These are phyloP conservation scores for Drosophila pseudoobscura DNA, from an alignment of 1,140 invertebrate species.

Conservation along the genomic window DNA sequence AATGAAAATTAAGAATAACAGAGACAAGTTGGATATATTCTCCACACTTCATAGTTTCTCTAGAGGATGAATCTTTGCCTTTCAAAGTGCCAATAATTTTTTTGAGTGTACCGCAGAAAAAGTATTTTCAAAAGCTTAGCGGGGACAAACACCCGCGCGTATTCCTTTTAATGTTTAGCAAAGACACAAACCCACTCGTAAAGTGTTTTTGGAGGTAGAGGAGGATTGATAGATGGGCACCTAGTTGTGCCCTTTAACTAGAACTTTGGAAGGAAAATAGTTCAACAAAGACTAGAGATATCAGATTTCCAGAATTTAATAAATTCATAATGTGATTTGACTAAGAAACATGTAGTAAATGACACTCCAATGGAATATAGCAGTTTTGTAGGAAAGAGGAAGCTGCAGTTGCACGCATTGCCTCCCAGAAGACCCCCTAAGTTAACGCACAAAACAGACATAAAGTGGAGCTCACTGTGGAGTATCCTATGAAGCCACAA, in stretches of 20 bases:
- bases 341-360: background rate
- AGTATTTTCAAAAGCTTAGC: conserved; percentile 38
- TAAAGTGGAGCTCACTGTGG: background rate
- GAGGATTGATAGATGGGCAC: too few relatives aligned
- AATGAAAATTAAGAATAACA: too few relatives aligned
- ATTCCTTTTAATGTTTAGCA: background rate
- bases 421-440: background rate
- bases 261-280: too few relatives aligned
- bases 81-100: background rate
- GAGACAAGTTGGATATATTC: too few relatives aligned
- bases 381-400: background rate
- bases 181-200: conserved; percentile 11
- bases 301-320: too few relatives aligned
- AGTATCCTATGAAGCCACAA: background rate
- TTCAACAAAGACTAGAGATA: too few relatives aligned
- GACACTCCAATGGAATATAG: background rate
- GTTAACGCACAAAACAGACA: background rate
- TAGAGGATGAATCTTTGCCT: background rate
- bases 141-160: conserved; percentile 5
- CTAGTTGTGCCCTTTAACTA: too few relatives aligned
- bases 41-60: too few relatives aligned
- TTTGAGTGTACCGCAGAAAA: conserved; percentile 11
- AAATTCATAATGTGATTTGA: too few relatives aligned
- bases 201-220: too few relatives aligned
- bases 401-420: background rate